Conservation (phyloP, 1,140 invertebrate genomes). For the Maniola jurtina region DNA sequence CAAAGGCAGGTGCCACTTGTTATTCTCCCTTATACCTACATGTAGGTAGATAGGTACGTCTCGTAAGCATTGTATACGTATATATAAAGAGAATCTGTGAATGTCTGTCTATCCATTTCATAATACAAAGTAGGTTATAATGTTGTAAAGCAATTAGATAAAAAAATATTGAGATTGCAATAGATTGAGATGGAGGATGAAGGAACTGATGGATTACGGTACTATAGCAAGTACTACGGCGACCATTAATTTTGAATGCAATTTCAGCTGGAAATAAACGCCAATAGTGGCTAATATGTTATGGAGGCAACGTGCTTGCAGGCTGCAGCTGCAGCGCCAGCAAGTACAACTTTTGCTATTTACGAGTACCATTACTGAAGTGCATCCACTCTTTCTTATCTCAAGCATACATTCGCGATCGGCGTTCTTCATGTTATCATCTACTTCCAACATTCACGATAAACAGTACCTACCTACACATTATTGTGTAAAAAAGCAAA, state of each 20-base stretch:
- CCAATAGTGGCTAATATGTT: too few relatives aligned
- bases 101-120: too few relatives aligned
- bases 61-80: too few relatives aligned
- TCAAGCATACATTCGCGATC: constrained; percentile 49
- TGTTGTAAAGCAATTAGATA: too few relatives aligned
- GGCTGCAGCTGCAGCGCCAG: neutral
- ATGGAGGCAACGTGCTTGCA: neutral
- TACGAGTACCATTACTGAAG: constrained; percentile 44
- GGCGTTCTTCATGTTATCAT: constrained; percentile 41
- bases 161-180: too few relatives aligned
- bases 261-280: too few relatives aligned
- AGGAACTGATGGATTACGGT: too few relatives aligned
- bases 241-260: too few relatives aligned
- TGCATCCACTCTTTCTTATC: constrained; percentile 47
- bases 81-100: too few relatives aligned
- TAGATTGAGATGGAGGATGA: too few relatives aligned
- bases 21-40: neutral
- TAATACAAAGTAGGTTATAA: too few relatives aligned
- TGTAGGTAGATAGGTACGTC: neutral
- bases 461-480: constrained; percentile 5
- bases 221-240: too few relatives aligned
- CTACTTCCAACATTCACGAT: constrained; percentile 19
- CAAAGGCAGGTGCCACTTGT: constrained; percentile 3
- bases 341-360: constrained; percentile 28
- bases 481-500: constrained; percentile 10